A percentile compares a stretch with the other conserved stretches of the same genome.
phyloP scores from a whole-genome alignment of 2,888 invertebrate species.

The Polymixis flavicincta region DNA sequence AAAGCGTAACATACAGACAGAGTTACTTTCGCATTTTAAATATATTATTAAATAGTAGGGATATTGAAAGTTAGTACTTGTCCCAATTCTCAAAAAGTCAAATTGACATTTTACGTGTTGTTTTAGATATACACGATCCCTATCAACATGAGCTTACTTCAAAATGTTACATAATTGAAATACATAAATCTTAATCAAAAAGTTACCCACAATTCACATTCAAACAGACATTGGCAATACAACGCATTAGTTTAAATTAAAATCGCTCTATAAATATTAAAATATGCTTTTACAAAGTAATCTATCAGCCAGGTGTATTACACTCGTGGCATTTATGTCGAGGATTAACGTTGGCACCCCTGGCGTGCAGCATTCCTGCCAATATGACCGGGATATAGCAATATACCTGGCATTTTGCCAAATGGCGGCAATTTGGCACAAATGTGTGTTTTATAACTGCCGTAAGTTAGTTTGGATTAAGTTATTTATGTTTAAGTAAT shows the following conservation, averaged over 20 bases:
- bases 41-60: too few relatives aligned
- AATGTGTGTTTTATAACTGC: constrained; percentile 50
- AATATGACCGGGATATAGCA: constrained; percentile 25
- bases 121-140: too few relatives aligned
- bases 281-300: constrained; percentile 15
- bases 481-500: constrained; percentile 5
- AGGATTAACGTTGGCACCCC: constrained; percentile 50
- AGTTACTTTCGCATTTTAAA: too few relatives aligned
- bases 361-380: constrained; percentile 20
- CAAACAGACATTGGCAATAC: not conserved
- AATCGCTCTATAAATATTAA: constrained; percentile 8
- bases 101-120: not conserved
- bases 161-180: too few relatives aligned
- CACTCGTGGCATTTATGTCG: constrained; percentile 21
- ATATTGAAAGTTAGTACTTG: too few relatives aligned
- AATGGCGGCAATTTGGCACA: constrained; percentile 60
- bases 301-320: constrained; percentile 21
- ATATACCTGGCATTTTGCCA: constrained; percentile 55
- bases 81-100: not conserved
- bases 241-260: constrained; percentile 19
- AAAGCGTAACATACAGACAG: too few relatives aligned
- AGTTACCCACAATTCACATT: not conserved
- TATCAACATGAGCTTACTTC: too few relatives aligned
- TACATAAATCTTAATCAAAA: constrained; percentile 10
- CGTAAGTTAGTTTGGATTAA: constrained; percentile 32